Conservation (phyloP, 2,113 vertebrate species). For the Nibea albiflora region DNA sequence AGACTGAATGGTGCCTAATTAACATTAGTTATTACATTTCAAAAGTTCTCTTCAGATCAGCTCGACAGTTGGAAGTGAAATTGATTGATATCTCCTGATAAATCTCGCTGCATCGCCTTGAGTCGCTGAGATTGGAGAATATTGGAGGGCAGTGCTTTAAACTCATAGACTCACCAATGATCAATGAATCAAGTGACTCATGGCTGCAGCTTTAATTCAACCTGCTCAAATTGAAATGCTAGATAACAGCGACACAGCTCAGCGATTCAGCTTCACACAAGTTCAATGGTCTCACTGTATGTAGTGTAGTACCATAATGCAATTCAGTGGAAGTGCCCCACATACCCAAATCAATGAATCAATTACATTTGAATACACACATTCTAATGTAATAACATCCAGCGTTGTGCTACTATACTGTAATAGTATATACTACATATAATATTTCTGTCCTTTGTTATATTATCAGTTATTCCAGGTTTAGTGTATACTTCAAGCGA, state of each 20-base stretch:
- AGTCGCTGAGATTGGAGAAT: too few relatives aligned
- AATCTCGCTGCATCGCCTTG: too few relatives aligned
- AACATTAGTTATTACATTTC: neutral
- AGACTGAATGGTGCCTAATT: neutral
- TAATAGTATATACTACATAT: neutral
- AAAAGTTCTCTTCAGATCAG: slow-evolving; percentile 1
- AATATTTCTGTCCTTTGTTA: neutral
- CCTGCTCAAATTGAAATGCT: neutral
- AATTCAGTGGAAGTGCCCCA: neutral
- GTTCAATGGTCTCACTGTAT: neutral
- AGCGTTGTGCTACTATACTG: neutral
- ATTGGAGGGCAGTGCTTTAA: too few relatives aligned
- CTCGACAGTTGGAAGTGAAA: neutral
- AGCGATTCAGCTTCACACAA: neutral
- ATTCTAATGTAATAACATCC: neutral
- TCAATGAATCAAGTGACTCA: neutral
- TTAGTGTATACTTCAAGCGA: neutral
- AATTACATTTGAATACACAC: neutral
- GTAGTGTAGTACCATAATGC: neutral
- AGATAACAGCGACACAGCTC: neutral
- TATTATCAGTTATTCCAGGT: neutral
- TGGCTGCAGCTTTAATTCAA: neutral
- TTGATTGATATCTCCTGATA: neutral
- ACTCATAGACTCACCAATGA: neutral
- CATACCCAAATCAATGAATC: neutral